Conservation (phyloP, 2,113 vertebrate species). For the Hiodon tergisus region DNA sequence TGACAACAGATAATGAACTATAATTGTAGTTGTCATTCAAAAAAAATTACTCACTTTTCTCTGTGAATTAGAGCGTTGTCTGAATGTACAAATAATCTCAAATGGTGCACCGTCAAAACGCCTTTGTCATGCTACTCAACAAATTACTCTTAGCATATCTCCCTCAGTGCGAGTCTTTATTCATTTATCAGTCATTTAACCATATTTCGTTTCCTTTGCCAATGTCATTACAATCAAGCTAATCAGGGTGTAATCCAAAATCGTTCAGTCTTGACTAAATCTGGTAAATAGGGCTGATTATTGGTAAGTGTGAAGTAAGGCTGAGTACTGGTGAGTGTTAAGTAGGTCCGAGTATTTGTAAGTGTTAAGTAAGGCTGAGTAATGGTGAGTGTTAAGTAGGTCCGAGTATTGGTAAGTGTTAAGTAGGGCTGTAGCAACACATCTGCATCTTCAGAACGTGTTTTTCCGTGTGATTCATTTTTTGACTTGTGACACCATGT, state of each 20-base stretch:
- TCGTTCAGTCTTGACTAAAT: not conserved
- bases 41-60: too few relatives aligned
- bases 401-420: too few relatives aligned
- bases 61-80: too few relatives aligned
- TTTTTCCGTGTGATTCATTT: too few relatives aligned
- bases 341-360: too few relatives aligned
- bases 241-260: not conserved
- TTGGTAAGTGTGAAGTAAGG: not conserved
- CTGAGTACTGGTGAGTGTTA: not conserved
- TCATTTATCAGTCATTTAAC: not conserved
- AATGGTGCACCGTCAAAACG: not conserved
- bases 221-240: not conserved
- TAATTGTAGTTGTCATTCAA: too few relatives aligned
- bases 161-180: not conserved
- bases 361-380: too few relatives aligned
- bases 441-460: too few relatives aligned
- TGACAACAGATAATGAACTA: too few relatives aligned
- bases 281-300: not conserved
- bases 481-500: too few relatives aligned
- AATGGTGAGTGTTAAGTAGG: too few relatives aligned
- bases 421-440: too few relatives aligned
- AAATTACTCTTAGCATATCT: not conserved
- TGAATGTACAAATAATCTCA: not conserved
- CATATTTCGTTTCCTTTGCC: not conserved
- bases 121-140: not conserved